Evolutionary conservation across 2,888 invertebrate genomes (phyloP).

Genomic region (Pteria penguin): DNA sequence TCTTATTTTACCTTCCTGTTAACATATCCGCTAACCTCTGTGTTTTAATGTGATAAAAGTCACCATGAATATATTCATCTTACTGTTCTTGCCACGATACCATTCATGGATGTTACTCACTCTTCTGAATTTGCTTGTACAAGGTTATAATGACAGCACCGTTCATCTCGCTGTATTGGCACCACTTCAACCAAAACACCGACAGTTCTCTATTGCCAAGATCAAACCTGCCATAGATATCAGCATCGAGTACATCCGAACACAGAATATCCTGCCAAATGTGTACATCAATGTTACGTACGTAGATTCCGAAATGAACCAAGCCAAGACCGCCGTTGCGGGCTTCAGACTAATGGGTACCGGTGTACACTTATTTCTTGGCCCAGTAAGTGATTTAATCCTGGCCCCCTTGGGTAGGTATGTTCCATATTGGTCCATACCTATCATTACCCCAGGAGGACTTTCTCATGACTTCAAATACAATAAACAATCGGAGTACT

Average conservation of each 20-base stretch:
- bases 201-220: constrained; percentile 60
- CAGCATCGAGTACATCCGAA: constrained; percentile 55
- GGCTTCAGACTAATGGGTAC: constrained; percentile 68
- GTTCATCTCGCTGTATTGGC: constrained; percentile 39
- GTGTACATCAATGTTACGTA: constrained; percentile 53
- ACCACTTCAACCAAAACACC: constrained; percentile 11
- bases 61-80: too few relatives aligned
- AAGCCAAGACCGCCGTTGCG: constrained; percentile 64
- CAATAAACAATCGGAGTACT: constrained; percentile 82
- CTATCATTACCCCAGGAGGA: constrained; percentile 87
- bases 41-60: too few relatives aligned
- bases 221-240: constrained; percentile 63
- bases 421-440: constrained; percentile 94
- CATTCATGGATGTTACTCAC: too few relatives aligned
- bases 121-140: too few relatives aligned
- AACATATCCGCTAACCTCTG: too few relatives aligned
- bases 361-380: constrained; percentile 70
- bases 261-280: constrained; percentile 41
- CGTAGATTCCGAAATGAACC: constrained; percentile 69
- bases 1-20: too few relatives aligned
- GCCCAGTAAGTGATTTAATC: constrained; percentile 83
- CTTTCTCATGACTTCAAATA: constrained; percentile 74
- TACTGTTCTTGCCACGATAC: too few relatives aligned
- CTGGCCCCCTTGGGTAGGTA: constrained; percentile 93
- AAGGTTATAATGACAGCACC: not conserved